phyloP scores from a whole-genome alignment of 2,797 vertebrate genomes.

The Margarornis squamiger region DNA sequence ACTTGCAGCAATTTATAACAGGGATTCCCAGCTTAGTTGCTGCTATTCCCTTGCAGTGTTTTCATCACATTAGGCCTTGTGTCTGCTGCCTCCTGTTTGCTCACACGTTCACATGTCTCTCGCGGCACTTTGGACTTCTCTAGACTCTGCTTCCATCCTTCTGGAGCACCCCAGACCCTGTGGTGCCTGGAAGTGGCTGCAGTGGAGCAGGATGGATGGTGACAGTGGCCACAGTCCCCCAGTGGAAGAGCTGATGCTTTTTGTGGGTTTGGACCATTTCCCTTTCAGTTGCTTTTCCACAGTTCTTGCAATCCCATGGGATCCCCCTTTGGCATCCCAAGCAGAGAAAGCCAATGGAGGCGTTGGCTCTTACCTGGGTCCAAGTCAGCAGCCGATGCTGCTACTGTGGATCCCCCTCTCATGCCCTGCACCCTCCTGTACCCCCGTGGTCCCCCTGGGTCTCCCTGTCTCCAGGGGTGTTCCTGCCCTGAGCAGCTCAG shows the following conservation, averaged over 20 bases:
- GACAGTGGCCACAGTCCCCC: background rate
- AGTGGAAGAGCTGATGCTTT: accelerated
- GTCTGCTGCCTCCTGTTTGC: background rate
- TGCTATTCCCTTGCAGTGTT: background rate
- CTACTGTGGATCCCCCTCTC: accelerated
- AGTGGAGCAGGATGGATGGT: accelerated
- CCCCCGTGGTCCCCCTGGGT: accelerated
- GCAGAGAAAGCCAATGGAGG: background rate
- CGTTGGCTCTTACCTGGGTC: background rate
- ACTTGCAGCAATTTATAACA: background rate
- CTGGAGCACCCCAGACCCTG: background rate
- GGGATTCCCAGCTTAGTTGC: conserved; percentile 21
- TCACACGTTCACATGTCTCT: background rate
- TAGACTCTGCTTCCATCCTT: background rate
- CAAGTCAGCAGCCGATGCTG: background rate
- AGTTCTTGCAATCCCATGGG: background rate
- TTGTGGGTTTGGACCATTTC: background rate
- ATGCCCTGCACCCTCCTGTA: background rate
- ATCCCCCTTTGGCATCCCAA: background rate
- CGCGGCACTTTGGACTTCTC: background rate
- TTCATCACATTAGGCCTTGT: background rate
- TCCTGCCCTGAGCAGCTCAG: background rate
- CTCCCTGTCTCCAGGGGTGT: background rate
- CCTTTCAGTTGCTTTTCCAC: background rate
- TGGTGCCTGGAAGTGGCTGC: accelerated